A percentile compares a stretch with the other conserved stretches of the same genome.
Conservation (phyloP, 2,113 vertebrate species). For the Monopterus albus region DNA sequence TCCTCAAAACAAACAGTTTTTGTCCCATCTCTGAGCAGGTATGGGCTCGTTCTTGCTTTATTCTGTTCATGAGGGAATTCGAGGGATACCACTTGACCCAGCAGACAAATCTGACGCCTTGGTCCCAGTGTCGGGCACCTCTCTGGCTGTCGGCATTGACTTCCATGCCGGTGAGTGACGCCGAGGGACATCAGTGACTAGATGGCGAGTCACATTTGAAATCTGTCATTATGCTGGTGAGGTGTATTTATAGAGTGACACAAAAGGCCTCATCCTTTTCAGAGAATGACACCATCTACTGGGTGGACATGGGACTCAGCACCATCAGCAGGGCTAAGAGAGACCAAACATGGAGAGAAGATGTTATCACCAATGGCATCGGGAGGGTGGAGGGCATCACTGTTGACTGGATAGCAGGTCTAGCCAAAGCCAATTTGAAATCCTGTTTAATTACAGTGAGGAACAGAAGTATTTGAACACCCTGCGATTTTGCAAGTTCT, state of each 20-base stretch:
- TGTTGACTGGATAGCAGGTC: slow-evolving; percentile 97
- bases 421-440: background rate
- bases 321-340: slow-evolving; percentile 96
- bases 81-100: slow-evolving; percentile 94
- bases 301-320: slow-evolving; percentile 98
- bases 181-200: background rate
- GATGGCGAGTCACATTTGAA: slow-evolving; percentile 16
- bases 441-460: too few relatives aligned
- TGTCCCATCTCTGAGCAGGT: slow-evolving; percentile 76
- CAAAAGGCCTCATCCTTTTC: slow-evolving; percentile 23
- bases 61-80: slow-evolving; percentile 95
- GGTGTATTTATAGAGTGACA: slow-evolving; percentile 9
- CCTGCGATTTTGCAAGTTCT: too few relatives aligned
- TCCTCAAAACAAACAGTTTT: slow-evolving; percentile 63
- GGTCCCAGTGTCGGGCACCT: slow-evolving; percentile 95
- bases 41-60: slow-evolving; percentile 97
- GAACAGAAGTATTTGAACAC: too few relatives aligned
- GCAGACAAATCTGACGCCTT: slow-evolving; percentile 95
- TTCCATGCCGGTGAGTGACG: slow-evolving; percentile 91
- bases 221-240: slow-evolving; percentile 1
- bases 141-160: slow-evolving; percentile 95
- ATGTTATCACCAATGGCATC: slow-evolving; percentile 96
- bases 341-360: slow-evolving; percentile 97
- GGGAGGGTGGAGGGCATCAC: slow-evolving; percentile 97
- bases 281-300: slow-evolving; percentile 99